phyloP scores from a whole-genome alignment of 2,888 invertebrate species.

The Reticulitermes lucifugus region DNA sequence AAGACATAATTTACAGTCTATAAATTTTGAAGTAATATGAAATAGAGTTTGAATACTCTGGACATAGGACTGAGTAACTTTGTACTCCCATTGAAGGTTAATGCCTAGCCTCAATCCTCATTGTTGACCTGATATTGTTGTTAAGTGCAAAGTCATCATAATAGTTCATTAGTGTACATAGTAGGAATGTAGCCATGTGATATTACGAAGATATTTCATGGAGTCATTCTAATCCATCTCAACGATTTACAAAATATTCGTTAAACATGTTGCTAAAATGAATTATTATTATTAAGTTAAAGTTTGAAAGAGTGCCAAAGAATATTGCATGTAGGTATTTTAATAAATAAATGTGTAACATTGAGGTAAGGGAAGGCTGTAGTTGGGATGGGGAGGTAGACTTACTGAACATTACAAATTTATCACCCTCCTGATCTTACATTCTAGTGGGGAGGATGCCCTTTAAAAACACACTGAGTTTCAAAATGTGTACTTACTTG shows the following conservation, averaged over 20 bases:
- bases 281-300: constrained; percentile 14
- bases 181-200: background rate
- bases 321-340: constrained; percentile 8
- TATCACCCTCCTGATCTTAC: too few species aligned
- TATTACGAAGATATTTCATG: background rate
- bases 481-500: too few species aligned
- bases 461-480: too few species aligned
- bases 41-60: background rate
- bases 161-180: constrained; percentile 1
- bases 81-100: background rate
- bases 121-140: constrained; percentile 10
- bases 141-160: background rate
- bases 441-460: too few species aligned
- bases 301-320: constrained; percentile 35
- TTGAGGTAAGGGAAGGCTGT: background rate
- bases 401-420: too few species aligned
- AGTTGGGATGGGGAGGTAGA: background rate
- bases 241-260: background rate
- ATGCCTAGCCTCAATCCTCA: constrained; percentile 14
- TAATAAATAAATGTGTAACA: constrained; percentile 10
- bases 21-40: background rate
- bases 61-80: background rate
- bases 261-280: too few species aligned
- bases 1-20: too few species aligned
- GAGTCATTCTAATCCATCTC: background rate